Percentiles rank a stretch among this genome's conserved stretches.
Evolutionary conservation across 64 coral and sea anemone species (phyloP).

Genomic region (Dendronephthya gigantea): DNA sequence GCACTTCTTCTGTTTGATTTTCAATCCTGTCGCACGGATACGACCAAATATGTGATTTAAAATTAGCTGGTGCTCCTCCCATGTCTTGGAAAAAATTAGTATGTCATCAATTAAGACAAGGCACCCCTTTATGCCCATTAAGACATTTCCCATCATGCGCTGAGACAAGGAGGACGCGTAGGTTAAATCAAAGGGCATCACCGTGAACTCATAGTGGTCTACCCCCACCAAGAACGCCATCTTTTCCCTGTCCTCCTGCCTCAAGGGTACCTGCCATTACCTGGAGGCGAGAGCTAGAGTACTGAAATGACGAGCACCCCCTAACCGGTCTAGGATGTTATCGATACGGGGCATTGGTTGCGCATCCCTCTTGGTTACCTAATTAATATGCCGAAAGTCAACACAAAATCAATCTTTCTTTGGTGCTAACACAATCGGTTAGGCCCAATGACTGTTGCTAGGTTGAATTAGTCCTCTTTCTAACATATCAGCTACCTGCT

Average conservation of each 20-base stretch:
- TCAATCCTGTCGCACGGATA: neutral
- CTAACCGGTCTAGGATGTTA: neutral
- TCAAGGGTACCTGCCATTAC: neutral
- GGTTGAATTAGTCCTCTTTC: neutral
- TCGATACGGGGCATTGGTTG: neutral
- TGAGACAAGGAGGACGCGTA: neutral
- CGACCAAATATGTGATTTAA: neutral
- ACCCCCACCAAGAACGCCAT: neutral
- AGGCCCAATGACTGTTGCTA: neutral
- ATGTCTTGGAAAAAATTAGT: neutral
- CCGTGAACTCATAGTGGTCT: neutral
- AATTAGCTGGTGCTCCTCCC: neutral
- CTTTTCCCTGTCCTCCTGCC: neutral
- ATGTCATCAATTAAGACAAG: neutral
- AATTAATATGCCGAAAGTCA: neutral
- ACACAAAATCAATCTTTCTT: constrained; percentile 2
- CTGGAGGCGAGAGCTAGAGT: neutral
- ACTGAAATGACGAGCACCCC: neutral
- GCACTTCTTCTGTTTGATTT: neutral
- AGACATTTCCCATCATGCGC: neutral
- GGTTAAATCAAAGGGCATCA: neutral
- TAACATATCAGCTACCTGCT: neutral
- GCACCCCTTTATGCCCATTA: neutral
- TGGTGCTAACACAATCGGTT: neutral
- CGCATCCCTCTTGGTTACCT: neutral